phyloP scores from a whole-genome alignment of 2,888 invertebrate genomes.

The Ligdia adustata region DNA sequence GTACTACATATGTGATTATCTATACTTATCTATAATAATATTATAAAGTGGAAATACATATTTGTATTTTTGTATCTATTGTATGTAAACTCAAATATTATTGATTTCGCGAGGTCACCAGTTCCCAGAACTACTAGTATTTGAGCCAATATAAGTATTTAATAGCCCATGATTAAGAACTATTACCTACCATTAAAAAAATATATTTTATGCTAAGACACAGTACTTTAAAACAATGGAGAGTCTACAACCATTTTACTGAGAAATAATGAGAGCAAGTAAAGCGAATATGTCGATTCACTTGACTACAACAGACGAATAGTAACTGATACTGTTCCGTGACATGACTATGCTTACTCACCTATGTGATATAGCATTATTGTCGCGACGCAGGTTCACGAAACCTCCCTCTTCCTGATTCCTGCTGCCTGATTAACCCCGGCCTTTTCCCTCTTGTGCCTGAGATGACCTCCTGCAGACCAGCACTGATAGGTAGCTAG shows the following conservation, averaged over 20 bases:
- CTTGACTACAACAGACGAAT: too few relatives aligned
- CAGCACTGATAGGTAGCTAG: constrained; percentile 51
- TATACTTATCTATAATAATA: too few relatives aligned
- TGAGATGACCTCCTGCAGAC: constrained; percentile 59
- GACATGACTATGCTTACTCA: background rate
- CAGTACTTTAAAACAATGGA: background rate
- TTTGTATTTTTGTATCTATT: too few relatives aligned
- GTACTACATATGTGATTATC: too few relatives aligned
- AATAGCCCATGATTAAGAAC: too few relatives aligned
- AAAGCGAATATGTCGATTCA: background rate
- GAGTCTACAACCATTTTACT: background rate
- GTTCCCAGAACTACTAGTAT: background rate
- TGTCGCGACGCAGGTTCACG: constrained; percentile 56
- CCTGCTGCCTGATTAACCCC: background rate
- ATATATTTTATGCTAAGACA: background rate
- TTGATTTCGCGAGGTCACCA: too few relatives aligned
- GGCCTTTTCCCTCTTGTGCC: constrained; percentile 66
- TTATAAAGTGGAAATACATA: too few relatives aligned
- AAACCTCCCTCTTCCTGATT: constrained; percentile 61
- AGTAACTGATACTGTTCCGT: too few relatives aligned
- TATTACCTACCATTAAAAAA: too few relatives aligned
- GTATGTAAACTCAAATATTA: too few relatives aligned
- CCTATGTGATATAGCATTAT: constrained; percentile 53
- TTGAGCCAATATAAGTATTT: too few relatives aligned
- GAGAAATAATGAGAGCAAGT: background rate